Evolutionary conservation across 2,113 vertebrate genomes (phyloP), one percentile per base, ranked within the genome.

Genomic region (Catagonus wagneri): DNA sequence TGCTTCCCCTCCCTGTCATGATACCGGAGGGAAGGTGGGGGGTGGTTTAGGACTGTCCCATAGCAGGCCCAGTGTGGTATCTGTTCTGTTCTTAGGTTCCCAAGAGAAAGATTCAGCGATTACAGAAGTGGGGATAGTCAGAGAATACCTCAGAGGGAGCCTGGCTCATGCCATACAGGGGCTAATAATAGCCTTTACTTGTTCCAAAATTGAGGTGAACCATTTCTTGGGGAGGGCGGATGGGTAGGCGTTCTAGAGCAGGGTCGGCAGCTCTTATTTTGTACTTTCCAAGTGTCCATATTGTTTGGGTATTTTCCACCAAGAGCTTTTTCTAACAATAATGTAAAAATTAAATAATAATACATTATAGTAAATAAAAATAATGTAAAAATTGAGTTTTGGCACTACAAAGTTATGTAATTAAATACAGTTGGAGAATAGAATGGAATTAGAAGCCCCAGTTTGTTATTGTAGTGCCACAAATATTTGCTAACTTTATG

Each of bases 351-450:
- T 92, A 54, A 63, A 12, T 88, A 74, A 13, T 69, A 84, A 60
- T 50, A 54, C 61, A 63, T 84, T 72, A 52, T 36, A 54, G n/a
- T 44, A 54, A 56, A 65, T 95, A 54, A 68, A 39, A 81, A 54
- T 63, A 58, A 54, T 71, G 69, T 52, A 34, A 72, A 72, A 72
- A 74, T 52, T 61, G 9, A 79, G 7, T 86, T 76, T 19, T 60
- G 22, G 25, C 83, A 83, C 36, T 81, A 25, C 56, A 85, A 50
- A 83, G 79, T n/a, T 22, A 81, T 79, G 29, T 58, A 23, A 56
- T 90, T 65, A 87, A 86, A 52, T 65, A 61, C n/a, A 75, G 7
- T 29, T 91, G 86, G 63, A 72, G 71, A 94, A 79, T 22, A 50
- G 66, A 65, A 23, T 84, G 52, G 44, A 54, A 4, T 90, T 69